A percentile compares a stretch with the other conserved stretches of the same genome.
Evolutionary conservation across 1,140 invertebrate species (phyloP).

Genomic region (Polypedilum pembai): DNA sequence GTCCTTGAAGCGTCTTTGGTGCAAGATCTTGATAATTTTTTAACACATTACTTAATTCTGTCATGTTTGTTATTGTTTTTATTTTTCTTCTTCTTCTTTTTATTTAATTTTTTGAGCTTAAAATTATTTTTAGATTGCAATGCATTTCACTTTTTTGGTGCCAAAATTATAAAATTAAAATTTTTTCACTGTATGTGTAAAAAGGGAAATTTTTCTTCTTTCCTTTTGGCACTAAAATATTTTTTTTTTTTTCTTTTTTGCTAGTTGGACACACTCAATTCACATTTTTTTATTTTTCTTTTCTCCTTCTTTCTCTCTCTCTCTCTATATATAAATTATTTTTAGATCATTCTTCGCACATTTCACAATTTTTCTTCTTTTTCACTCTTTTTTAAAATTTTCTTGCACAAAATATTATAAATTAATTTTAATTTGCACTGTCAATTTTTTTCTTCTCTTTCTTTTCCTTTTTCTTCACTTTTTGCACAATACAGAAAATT

Average conservation of each 20-base stretch:
- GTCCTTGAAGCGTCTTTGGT: constrained; percentile 83
- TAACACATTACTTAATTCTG: constrained; percentile 63
- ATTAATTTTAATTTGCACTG: neutral
- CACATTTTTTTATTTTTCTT: neutral
- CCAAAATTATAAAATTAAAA: neutral
- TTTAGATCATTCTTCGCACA: constrained; percentile 27
- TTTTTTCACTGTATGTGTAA: constrained; percentile 20
- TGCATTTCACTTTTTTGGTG: neutral
- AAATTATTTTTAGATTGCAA: constrained; percentile 19
- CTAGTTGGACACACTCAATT: constrained; percentile 20
- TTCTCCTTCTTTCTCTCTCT: neutral
- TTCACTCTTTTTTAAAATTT: neutral
- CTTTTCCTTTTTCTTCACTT: neutral
- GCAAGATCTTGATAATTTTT: constrained; percentile 89
- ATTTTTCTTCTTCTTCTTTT: neutral
- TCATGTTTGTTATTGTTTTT: neutral
- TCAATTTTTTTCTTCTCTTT: neutral
- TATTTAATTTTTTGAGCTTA: constrained; percentile 11
- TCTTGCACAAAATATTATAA: neutral
- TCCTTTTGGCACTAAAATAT: constrained; percentile 13
- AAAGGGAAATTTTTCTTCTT: neutral
- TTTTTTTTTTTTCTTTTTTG: constrained; percentile 26
- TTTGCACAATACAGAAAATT: neutral
- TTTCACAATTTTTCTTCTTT: constrained; percentile 1
- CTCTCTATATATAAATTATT: constrained; percentile 8